Base-by-base conservation (phyloP, 2,797 vertebrate species). In the Periparus ater region DNA sequence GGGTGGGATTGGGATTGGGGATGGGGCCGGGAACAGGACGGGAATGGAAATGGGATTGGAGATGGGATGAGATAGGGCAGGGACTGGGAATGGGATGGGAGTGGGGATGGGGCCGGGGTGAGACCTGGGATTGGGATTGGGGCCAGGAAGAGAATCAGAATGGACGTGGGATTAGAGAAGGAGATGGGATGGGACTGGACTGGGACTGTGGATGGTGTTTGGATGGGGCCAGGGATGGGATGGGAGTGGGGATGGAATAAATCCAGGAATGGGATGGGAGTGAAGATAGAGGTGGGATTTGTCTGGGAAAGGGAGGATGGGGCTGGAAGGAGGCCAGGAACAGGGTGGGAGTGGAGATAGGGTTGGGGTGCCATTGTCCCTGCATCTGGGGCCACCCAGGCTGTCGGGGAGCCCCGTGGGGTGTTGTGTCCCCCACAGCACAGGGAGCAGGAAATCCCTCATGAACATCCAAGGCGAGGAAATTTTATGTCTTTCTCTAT, bases 361-460 rank as follows among this genome's bases (percentile, higher is more conserved):
- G 30, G 4, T 7, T 13, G 51, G 44, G 48, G 30, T 16, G 13
- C 51, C 0, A 0, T 1, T 47, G 40, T 30, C 42, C 17, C 30
- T 2, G 0, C 9, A 21, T 25, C 48, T 21, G 22, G 26, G 29
- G n/a, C 68, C 68, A 53, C 85, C 47, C 8, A 7, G 1, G 0
- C 50, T 63, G 13, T 1, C 0, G 0, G 48, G 63, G 29, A 34
- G 3, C 58, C 26, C 74, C 0, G 0, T 0, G 20, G 45, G 40
- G 13, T 13, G 55, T 17, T 18, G 42, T 17, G 48, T 6, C 58
- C 44, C 81, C 58, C 2, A 5, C 32, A 40, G 67, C 30, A 23
- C 10, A 60, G 40, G 81, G 25, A 58, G 50, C 32, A 23, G 36
- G 30, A 30, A 63, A 32, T n/a, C 72, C 54, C 50, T 71, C 63